Base-by-base conservation (phyloP, 2,888 invertebrate genomes). In the Hetaerina titia region DNA sequence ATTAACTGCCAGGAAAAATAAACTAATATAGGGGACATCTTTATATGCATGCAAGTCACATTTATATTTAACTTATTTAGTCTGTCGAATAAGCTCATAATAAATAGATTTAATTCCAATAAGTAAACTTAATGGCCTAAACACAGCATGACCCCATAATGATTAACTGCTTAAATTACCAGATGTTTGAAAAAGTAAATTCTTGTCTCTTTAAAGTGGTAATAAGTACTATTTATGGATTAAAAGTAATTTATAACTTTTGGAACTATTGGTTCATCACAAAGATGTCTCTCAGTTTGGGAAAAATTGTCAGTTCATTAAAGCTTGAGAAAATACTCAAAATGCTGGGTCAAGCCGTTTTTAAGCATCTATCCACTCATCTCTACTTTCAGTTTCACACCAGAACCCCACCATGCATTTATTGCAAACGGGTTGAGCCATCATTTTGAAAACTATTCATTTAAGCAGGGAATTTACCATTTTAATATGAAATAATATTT, bases 261-360 rank as follows among this genome's bases (percentile, higher is more conserved):
- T 45, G 69, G 13, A 81, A 31, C 31, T 11, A 31, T 31, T 31
- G 7, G 8, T 9, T 81, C 63, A 74, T 92, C 19, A 56, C n/a
- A 22, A 69, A 92, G 64, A n/a, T 92, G 92, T 56, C 19, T 69
- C 57, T 69, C 69, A 13, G 17, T 56, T 92, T 92, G 56, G 92
- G 22, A 89, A 90, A 69, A n/a, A 13, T 81, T 81, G 5, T 81
- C 9, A 81, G 11, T 64, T n/a, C 22, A 31, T 90, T 25, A 56
- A 22, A 92, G 56, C 56, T n/a, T 69, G 25, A n/a, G 56, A 57
- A 74, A n/a, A 69, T 45, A 56, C n/a, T 74, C 92, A 92, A 69
- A 92, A 57, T 92, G 92, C 69, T 92, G 92, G 92, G 92, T 92
- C 92, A 92, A 92, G 56, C 92, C 92, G 74, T 92, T 74, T 74